Percentiles rank a stretch among this genome's conserved stretches.
phyloP scores from a whole-genome alignment of 2,797 vertebrate species.

The Prionace glauca region DNA sequence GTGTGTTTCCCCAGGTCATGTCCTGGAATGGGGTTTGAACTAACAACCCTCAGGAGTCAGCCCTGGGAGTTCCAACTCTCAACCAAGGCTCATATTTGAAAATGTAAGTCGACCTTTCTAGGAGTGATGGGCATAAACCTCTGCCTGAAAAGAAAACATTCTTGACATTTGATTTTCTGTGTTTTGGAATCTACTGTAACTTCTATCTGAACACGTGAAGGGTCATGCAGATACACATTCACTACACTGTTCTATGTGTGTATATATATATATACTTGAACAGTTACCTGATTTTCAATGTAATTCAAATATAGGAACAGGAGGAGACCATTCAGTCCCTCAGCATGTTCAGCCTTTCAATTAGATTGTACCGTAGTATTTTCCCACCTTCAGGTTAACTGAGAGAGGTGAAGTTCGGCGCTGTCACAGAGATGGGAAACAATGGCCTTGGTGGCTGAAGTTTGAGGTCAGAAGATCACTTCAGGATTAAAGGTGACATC shows the following conservation, averaged over 20 bases:
- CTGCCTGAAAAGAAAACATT: neutral
- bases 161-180: neutral
- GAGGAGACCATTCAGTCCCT: neutral
- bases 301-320: neutral
- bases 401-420: too few species aligned
- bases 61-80: too few species aligned
- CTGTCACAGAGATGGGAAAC: too few species aligned
- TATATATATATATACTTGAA: neutral
- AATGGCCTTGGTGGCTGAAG: too few species aligned
- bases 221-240: neutral
- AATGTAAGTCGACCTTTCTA: neutral
- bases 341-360: neutral
- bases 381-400: neutral
- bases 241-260: neutral
- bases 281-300: neutral
- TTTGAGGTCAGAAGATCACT: too few species aligned
- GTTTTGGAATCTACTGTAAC: neutral
- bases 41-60: neutral
- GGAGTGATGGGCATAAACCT: neutral
- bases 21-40: too few species aligned
- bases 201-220: neutral
- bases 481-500: too few species aligned
- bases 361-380: neutral
- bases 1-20: neutral
- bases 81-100: neutral